Conservation (phyloP, 2,797 vertebrate genomes). For the Amblyopsis hoosieri region DNA sequence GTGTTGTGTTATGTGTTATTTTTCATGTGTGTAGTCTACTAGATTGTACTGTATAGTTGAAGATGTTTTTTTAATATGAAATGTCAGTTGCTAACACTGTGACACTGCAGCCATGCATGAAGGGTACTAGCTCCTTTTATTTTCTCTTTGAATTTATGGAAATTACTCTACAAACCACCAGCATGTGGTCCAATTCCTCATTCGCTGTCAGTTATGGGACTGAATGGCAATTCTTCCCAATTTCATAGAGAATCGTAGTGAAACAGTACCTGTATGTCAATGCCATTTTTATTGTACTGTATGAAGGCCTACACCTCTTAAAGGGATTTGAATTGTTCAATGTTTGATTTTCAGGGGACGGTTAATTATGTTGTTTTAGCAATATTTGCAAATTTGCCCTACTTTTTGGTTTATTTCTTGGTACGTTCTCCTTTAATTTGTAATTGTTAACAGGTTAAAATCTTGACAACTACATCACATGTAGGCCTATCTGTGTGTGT, state of each 20-base stretch:
- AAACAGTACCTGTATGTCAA: slow-evolving; percentile 1
- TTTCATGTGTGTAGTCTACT: not conserved
- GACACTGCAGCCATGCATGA: slow-evolving; percentile 15
- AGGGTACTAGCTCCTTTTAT: slow-evolving; percentile 7
- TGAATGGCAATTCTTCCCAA: slow-evolving; percentile 3
- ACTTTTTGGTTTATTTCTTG: not conserved
- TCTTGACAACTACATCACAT: not conserved
- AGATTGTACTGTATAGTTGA: not conserved
- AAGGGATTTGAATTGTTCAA: slow-evolving; percentile 11
- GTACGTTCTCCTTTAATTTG: slow-evolving; percentile 12
- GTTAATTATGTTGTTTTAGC: not conserved
- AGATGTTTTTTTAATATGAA: slow-evolving; percentile 7
- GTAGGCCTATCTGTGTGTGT: not conserved
- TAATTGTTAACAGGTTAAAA: not conserved
- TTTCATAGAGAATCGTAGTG: slow-evolving; percentile 10
- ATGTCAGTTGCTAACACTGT: slow-evolving; percentile 7
- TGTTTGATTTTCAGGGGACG: slow-evolving; percentile 8
- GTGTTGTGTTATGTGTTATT: not conserved
- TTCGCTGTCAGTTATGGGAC: not conserved
- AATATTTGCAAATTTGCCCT: too few relatives aligned
- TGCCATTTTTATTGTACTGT: slow-evolving; percentile 8
- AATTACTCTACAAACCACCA: slow-evolving; percentile 13
- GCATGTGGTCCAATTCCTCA: slow-evolving; percentile 5
- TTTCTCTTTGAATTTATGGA: not conserved
- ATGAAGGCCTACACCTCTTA: not conserved